A percentile compares a stretch with the other conserved stretches of the same genome.
Evolutionary conservation across 1,140 invertebrate species (phyloP).

Genomic region (Spodoptera frugiperda): DNA sequence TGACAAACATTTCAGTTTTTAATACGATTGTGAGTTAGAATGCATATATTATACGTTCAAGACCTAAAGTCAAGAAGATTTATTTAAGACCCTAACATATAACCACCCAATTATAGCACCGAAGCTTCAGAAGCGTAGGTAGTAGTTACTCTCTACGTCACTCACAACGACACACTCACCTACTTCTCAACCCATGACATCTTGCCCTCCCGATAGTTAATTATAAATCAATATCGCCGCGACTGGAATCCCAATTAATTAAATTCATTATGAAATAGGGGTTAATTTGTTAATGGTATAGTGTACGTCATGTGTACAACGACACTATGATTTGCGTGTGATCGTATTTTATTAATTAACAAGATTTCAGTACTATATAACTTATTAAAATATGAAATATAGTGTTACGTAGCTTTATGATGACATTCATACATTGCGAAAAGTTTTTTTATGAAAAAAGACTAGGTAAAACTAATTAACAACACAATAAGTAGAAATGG

Average conservation of each 20-base stretch:
- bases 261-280: constrained; percentile 26
- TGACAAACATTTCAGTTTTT: too few species aligned
- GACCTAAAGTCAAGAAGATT: too few species aligned
- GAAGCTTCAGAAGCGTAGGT: too few species aligned
- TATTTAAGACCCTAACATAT: too few species aligned
- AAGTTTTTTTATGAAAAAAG: too few species aligned
- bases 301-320: background rate
- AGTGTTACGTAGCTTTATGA: background rate
- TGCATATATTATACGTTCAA: too few species aligned
- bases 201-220: constrained; percentile 26
- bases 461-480: background rate
- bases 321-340: background rate
- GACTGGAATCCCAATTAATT: constrained; percentile 26
- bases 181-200: constrained; percentile 5
- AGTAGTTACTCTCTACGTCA: too few species aligned
- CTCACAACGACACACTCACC: background rate
- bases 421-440: too few species aligned
- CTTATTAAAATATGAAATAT: background rate
- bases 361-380: background rate
- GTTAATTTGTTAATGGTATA: constrained; percentile 18
- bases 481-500: background rate
- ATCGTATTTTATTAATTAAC: background rate
- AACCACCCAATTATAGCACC: too few species aligned
- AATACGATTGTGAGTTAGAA: too few species aligned
- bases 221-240: constrained; percentile 35